Evolutionary conservation across 2,113 vertebrate species (phyloP).

Genomic region (Prunella himalayana): DNA sequence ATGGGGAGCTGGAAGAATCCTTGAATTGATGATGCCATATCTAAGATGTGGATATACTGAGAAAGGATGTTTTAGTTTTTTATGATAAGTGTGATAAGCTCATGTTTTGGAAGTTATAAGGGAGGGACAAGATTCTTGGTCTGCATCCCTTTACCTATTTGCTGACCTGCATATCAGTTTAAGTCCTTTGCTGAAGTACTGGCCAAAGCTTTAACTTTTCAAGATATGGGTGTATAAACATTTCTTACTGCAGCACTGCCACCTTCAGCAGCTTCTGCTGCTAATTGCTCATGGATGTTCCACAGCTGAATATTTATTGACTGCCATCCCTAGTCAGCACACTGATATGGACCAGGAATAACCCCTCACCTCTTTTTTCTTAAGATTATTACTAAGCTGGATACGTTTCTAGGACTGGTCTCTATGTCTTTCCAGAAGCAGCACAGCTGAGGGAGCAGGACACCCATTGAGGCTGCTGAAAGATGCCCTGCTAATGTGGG

Average conservation of each 20-base stretch:
- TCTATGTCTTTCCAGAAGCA: background rate
- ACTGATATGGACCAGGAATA: background rate
- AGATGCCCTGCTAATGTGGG: background rate
- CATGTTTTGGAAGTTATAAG: background rate
- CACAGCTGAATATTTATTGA: background rate
- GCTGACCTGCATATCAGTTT: background rate
- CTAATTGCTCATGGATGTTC: background rate
- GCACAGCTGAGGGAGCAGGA: background rate
- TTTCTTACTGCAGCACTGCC: background rate
- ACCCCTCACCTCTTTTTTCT: background rate
- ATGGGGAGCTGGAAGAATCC: background rate
- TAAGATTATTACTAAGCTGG: background rate
- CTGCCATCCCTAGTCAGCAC: background rate
- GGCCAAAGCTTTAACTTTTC: background rate
- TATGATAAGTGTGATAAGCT: background rate
- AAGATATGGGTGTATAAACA: background rate
- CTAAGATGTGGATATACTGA: background rate
- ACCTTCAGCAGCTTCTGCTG: background rate
- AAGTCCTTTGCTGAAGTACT: background rate
- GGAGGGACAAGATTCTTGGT: background rate
- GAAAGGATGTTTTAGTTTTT: background rate
- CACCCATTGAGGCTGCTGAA: background rate
- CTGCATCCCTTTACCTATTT: background rate
- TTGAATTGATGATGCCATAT: background rate
- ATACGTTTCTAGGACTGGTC: background rate